Evolutionary conservation across 2,113 vertebrate species (phyloP), one percentile per base, ranked within the genome.

Genomic region (Chitala chitala): DNA sequence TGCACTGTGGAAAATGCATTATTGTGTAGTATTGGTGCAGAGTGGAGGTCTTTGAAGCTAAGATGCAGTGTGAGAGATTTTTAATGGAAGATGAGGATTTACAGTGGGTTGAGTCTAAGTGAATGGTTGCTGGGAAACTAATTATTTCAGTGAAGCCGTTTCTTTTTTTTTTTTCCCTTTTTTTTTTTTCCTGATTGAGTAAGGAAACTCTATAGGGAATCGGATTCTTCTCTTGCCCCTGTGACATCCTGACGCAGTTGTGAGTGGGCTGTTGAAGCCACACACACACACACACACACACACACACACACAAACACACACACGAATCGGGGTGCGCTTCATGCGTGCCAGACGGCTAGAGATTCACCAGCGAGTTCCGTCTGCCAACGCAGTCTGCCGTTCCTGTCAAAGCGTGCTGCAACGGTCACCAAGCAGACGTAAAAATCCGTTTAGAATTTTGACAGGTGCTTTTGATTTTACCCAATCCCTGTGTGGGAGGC

Each of bases 191-290:
- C n/a, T 22, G 59, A n/a, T 20, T 40, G 38, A 15, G 20, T 22
- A 7, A n/a, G 51, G 59, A 3, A n/a, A 15, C 38, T 69, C 44
- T 20, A 29, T 29, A 15, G 44, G 26, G 46, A 69, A 29, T 22
- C 26, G 22, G 22, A 69, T 50, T 51, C 26, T 64, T 68, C 40
- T 31, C 33, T 3, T 26, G 3, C 15, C 26, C 0, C 44, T 5
- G 1, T 15, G 29, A 44, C 46, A 10, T 69, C 44, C 46, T 48
- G 13, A 48, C 66, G 17, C 26, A 12, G 13, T 24, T 69, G 65
- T 48, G 65, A 69, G 44, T 46, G 65, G 13, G 42, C 44, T 68
- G 65, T 63, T 69, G n/a, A n/a, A 69, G 65, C 42, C 31, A 69
- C 24, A 69, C 42, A 15, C 26, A 48, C 22, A 46, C 40, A 50